Conservation (phyloP, 2,888 invertebrate species). For the Kuschelorhynchus macadamiae region DNA sequence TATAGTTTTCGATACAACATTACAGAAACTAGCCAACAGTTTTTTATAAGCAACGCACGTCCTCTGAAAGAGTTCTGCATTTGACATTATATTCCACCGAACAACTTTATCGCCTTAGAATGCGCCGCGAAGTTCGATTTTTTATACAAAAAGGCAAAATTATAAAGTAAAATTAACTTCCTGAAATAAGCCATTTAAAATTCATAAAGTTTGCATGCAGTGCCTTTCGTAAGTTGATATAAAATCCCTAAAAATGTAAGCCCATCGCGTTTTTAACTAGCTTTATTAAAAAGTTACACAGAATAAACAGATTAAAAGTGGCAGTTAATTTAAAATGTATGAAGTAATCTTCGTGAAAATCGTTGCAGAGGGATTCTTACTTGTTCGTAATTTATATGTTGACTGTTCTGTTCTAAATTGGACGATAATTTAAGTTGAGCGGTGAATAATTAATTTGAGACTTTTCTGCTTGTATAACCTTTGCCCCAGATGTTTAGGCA, state of each 20-base stretch:
- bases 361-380: conserved; percentile 1
- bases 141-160: not conserved
- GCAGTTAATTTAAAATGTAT: conserved; percentile 34
- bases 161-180: not conserved
- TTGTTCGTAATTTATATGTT: too few species aligned
- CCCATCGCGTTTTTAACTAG: conserved; percentile 21
- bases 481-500: too few species aligned
- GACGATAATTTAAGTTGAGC: too few species aligned
- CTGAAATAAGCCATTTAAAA: not conserved
- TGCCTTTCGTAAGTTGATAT: not conserved
- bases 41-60: too few species aligned
- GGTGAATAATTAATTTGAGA: too few species aligned
- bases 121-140: not conserved
- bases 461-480: too few species aligned
- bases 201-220: conserved; percentile 6
- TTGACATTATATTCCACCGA: too few species aligned
- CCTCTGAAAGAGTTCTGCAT: too few species aligned
- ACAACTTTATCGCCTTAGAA: too few species aligned
- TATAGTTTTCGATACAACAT: too few species aligned
- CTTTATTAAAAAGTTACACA: conserved; percentile 37
- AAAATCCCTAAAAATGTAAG: conserved; percentile 4
- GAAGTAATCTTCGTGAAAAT: conserved; percentile 32
- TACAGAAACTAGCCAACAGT: too few species aligned
- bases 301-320: conserved; percentile 37
- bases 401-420: too few species aligned